Conservation (phyloP, 2,797 vertebrate species). For the Varecia variegata region DNA sequence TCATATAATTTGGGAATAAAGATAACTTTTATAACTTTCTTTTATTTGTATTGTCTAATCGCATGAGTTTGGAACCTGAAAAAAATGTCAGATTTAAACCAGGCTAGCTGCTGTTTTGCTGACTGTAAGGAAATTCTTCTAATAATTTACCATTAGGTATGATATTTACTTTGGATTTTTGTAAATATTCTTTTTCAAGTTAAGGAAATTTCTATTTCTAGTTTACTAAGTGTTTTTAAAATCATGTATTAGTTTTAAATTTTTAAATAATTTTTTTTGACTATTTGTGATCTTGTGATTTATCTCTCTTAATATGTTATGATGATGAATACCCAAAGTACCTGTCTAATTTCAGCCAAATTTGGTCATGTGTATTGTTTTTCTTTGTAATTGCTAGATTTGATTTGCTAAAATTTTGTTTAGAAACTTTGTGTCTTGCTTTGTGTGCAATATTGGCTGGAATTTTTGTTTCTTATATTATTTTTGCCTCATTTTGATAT, state of each 20-base stretch:
- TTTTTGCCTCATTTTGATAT: not conserved
- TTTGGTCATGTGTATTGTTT: not conserved
- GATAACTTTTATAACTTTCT: not conserved
- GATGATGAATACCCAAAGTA: not conserved
- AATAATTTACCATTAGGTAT: slow-evolving; percentile 9
- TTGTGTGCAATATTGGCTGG: not conserved
- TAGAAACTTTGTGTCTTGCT: not conserved
- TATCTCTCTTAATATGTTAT: not conserved
- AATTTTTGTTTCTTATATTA: not conserved
- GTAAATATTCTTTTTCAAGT: slow-evolving; percentile 35
- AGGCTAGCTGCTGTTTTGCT: not conserved
- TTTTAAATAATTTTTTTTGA: slow-evolving; percentile 26
- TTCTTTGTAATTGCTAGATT: not conserved
- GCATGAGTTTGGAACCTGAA: not conserved
- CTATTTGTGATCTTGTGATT: slow-evolving; percentile 2
- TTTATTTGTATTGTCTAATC: not conserved
- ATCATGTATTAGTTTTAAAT: not conserved
- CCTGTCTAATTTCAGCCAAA: not conserved
- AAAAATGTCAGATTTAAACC: not conserved
- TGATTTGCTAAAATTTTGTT: not conserved
- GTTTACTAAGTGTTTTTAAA: not conserved
- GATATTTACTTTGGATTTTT: slow-evolving; percentile 51
- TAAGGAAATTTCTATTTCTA: slow-evolving; percentile 47
- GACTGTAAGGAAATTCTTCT: not conserved
- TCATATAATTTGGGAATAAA: not conserved